Evolutionary conservation across 23 tunicate genomes (phyloP).

Genomic region (Styela plicata): DNA sequence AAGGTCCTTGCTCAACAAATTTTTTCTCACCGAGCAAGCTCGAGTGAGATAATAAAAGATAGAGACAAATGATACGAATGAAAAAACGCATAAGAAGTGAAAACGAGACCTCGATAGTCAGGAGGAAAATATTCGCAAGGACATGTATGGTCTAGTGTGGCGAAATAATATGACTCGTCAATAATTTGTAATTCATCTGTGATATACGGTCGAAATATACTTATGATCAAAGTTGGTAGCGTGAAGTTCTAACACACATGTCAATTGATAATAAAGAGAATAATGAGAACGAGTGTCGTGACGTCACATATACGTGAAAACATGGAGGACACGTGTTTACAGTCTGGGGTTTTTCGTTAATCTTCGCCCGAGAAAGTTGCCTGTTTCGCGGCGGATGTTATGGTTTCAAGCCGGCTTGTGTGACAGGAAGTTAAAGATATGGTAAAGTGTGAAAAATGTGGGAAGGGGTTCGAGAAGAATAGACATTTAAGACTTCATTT

Average conservation of each 20-base stretch:
- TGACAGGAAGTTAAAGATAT: neutral
- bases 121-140: no score
- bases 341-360: neutral
- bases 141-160: no score
- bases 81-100: neutral
- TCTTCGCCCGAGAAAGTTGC: neutral
- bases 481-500: conserved; percentile 52
- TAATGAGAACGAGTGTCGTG: neutral
- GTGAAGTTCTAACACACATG: neutral
- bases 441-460: conserved; percentile 44
- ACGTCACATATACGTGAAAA: neutral
- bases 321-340: neutral
- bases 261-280: neutral
- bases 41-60: neutral
- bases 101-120: neutral
- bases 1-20: neutral
- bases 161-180: no score
- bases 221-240: no score
- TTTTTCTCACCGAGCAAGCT: neutral
- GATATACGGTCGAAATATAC: no score
- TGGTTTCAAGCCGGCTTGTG: neutral
- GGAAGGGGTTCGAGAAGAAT: conserved; percentile 28
- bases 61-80: neutral
- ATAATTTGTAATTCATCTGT: no score
- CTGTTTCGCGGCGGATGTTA: neutral